These are phyloP conservation scores for Eclectus roratus DNA, from an alignment of 2,113 vertebrate genomes.

Conservation along the genomic window DNA sequence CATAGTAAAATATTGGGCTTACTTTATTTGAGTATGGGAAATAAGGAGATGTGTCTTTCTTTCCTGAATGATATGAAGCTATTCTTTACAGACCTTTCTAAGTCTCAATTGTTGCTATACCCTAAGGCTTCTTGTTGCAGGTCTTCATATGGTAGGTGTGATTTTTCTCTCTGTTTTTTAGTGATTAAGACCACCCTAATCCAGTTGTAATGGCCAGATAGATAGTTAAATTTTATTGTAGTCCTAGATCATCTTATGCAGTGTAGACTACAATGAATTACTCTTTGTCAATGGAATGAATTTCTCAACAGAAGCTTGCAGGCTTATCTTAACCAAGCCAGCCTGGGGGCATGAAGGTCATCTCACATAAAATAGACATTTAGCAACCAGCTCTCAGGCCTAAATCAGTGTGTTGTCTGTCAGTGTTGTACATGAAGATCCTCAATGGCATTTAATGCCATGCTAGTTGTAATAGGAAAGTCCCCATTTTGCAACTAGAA, in stretches of 20 bases:
- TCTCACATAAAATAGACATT: neutral
- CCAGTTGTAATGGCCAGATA: neutral
- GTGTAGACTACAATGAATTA: neutral
- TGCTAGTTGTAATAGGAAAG: neutral
- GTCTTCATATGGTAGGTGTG: neutral
- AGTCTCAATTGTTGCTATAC: neutral
- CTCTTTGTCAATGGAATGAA: neutral
- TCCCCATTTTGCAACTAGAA: neutral
- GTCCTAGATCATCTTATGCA: neutral
- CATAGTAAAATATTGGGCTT: neutral
- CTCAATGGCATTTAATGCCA: rapidly evolving
- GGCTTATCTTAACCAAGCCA: neutral
- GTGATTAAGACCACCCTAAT: neutral
- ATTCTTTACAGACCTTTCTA: neutral
- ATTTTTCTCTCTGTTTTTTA: neutral
- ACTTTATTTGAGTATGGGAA: neutral
- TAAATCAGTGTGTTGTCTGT: neutral
- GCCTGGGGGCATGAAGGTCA: neutral
- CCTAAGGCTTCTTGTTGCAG: neutral
- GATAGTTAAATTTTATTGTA: neutral
- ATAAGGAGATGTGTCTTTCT: neutral
- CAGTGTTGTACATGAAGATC: neutral
- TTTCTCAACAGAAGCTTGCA: neutral
- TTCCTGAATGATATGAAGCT: neutral
- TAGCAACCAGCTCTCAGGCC: neutral